Evolutionary conservation across 2,113 vertebrate species (phyloP), one percentile per base, ranked within the genome.

Genomic region (Dasypus novemcinctus): DNA sequence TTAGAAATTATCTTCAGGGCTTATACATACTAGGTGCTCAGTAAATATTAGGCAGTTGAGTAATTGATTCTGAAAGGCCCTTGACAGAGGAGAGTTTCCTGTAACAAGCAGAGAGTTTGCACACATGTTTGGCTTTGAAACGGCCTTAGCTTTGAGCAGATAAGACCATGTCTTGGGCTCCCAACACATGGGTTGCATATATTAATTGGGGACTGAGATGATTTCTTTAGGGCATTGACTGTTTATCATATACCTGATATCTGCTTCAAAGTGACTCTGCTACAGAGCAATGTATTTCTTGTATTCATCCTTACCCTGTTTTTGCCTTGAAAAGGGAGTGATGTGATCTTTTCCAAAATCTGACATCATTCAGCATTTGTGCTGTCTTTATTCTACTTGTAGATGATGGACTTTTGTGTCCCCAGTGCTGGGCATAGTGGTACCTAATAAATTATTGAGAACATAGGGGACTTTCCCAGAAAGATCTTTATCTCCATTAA

Each of bases 401-500:
- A 87, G 75, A 79, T 83, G 33, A 7, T 76, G 46, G 63, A 49
- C 36, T 90, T 92, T 91, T 91, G 7, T 63, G 12, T 80, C 52
- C 36, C 29, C 14, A 43, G 4, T 46, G 18, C 57, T 87, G 15
- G 69, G 21, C 14, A 20, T 71, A 8, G 25, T 79, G 23, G 23
- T 83, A 33, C 64, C 36, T 90, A 52, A 61, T 84, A 87, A 46
- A 27, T 96, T 76, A 61, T 25, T 72, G 76, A 95, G 74, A 75
- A 68, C 61, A 64, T 6, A n/a, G 57, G 2, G 4, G 25, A 57
- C 20, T 69, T 93, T 85, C 49, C 54, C 43, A 68, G 41, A 75
- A 90, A 84, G 36, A 5, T 12, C 20, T 85, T 72, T 33, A 46
- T 8, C 10, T 59, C 15, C 36, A 25, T 85, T 84, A 68, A 1